Percentiles rank a stretch among this genome's conserved stretches.
Evolutionary conservation across 1,140 invertebrate species (phyloP).

Genomic region (Drosophila kepulauana): DNA sequence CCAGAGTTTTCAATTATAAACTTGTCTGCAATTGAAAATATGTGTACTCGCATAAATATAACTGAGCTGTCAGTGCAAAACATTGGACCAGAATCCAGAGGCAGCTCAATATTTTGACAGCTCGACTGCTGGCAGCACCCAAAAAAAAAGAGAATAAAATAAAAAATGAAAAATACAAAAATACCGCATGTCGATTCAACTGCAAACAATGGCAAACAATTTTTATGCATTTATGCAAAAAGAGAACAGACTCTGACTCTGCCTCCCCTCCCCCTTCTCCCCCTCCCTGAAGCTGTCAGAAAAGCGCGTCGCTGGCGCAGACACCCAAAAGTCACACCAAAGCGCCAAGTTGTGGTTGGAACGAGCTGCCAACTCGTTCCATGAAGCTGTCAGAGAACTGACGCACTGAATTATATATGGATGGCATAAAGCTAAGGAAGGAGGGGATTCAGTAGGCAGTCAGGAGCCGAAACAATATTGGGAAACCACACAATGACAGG

Average conservation of each 20-base stretch:
- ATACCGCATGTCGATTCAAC: conserved; percentile 35
- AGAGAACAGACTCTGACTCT: conserved; percentile 24
- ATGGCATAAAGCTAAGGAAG: conserved; percentile 20
- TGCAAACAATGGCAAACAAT: conserved; percentile 80
- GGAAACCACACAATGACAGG: conserved; percentile 41
- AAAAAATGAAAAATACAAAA: not conserved
- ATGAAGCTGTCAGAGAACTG: conserved; percentile 64
- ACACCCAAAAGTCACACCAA: conserved; percentile 71
- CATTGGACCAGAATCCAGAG: conserved; percentile 51
- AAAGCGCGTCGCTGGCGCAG: conserved; percentile 43
- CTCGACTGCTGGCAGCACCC: conserved; percentile 45
- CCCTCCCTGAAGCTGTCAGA: conserved; percentile 62
- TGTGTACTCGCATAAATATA: conserved; percentile 34
- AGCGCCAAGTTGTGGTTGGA: conserved; percentile 15
- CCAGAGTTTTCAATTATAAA: conserved; percentile 71
- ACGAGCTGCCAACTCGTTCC: conserved; percentile 43
- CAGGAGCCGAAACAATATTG: conserved; percentile 26
- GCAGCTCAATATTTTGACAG: conserved; percentile 83
- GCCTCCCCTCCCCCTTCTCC: not conserved
- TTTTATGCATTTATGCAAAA: conserved; percentile 83
- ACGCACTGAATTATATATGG: conserved; percentile 75
- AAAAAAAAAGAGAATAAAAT: conserved; percentile 31
- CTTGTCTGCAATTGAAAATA: conserved; percentile 66
- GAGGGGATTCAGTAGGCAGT: not conserved
- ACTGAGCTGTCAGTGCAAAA: conserved; percentile 51